Evolutionary conservation across 2,888 invertebrate genomes (phyloP), one percentile per base, ranked within the genome.

Genomic region (Euproctis similis): DNA sequence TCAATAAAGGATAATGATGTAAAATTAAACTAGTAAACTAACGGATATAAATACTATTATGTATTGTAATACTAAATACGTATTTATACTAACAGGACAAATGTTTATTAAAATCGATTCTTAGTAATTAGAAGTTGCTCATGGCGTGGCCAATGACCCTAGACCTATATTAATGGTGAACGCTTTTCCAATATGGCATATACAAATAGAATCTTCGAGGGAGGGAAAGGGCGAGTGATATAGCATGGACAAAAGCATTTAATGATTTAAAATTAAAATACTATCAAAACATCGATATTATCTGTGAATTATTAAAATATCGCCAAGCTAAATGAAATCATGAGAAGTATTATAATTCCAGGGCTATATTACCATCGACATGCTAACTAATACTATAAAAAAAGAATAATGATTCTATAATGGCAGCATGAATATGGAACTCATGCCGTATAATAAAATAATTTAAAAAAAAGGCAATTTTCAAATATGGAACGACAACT

Each of bases 311-410:
- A 18, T 8, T 18, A 34, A 34, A 53, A 44, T 42, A 47, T 34
- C 18, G 43, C 52, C 55, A 67, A 61, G 60, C 63, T 61, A 59
- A n/a, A 57, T 61, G 60, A 38, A 34, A 42, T 43, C 34, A 63
- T 62, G 66, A 59, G 39, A 62, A 67, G 64, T 57, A 46, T 33
- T 34, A 36, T n/a, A n/a, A n/a, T n/a, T n/a, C n/a, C 43, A 60
- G 54, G 57, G 55, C 57, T 61, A 64, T 55, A 56, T 42, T 42
- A 62, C 59, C 59, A 53, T 41, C 36, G 42, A 47, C 68, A 71
- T 71, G 70, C 71, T 58, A 52, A 43, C 41, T 48, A 41, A 32
- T 26, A 47, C 33, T 46, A 49, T 42, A 34, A 42, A 23, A 34
- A 51, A 45, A 44, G 51, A n/a, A 53, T 43, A 28, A 37, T 38